Evolutionary conservation across 2,113 vertebrate species (phyloP).

Genomic region (Canis aureus): DNA sequence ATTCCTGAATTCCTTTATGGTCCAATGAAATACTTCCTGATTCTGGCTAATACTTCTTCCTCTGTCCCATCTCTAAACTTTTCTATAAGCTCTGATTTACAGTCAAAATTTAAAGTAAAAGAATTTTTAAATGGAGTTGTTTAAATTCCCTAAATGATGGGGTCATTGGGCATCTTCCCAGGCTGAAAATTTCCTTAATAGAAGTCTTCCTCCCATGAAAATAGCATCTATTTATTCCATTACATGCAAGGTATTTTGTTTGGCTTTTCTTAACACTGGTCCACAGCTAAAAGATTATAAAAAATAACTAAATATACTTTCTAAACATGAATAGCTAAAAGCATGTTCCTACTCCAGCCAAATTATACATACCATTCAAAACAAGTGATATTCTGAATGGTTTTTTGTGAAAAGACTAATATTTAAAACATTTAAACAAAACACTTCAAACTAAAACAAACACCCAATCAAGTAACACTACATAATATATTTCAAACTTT

Average conservation of each 20-base stretch:
- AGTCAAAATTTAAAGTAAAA: conserved; percentile 9
- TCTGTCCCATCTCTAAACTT: background rate
- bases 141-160: background rate
- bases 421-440: conserved; percentile 33
- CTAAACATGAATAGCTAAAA: conserved; percentile 46
- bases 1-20: background rate
- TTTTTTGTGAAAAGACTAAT: background rate
- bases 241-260: background rate
- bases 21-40: background rate
- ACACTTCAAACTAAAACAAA: conserved; percentile 48
- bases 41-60: background rate
- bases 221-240: background rate
- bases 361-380: conserved; percentile 25
- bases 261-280: background rate
- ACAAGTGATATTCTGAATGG: conserved; percentile 1
- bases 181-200: background rate
- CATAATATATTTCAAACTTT: conserved; percentile 27
- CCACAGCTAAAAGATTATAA: background rate
- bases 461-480: conserved; percentile 41
- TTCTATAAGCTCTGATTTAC: background rate
- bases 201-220: conserved; percentile 19
- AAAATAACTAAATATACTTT: background rate
- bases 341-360: background rate
- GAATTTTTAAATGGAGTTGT: background rate
- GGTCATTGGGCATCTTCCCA: background rate